Percentiles rank a stretch among this genome's conserved stretches.
phyloP scores from a whole-genome alignment of 2,113 vertebrate genomes.

The Thamnophis sirtalis region DNA sequence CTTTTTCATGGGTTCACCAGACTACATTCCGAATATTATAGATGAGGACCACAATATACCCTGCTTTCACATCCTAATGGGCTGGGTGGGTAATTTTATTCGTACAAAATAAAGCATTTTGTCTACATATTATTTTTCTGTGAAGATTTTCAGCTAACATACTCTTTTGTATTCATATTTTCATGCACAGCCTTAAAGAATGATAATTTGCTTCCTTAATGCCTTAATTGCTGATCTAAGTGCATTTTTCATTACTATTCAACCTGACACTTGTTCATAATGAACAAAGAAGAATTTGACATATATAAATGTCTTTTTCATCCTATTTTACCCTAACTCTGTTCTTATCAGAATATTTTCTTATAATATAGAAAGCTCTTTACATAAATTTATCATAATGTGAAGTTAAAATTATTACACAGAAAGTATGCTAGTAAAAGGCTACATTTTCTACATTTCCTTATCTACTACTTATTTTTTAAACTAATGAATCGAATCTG shows the following conservation, averaged over 20 bases:
- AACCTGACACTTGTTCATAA: neutral
- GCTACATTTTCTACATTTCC: neutral
- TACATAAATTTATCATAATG: neutral
- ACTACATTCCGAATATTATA: no score
- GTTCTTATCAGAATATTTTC: neutral
- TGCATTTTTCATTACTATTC: neutral
- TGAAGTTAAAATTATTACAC: neutral
- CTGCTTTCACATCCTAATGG: no score
- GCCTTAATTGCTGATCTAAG: neutral
- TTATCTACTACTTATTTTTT: neutral
- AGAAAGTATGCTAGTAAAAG: neutral
- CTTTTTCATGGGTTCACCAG: no score
- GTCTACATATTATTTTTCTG: neutral
- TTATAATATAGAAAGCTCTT: neutral
- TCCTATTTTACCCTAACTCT: neutral
- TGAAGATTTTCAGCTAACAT: neutral
- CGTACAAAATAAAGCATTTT: neutral
- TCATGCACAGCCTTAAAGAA: neutral
- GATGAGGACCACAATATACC: no score
- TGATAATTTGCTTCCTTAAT: neutral
- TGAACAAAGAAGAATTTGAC: neutral
- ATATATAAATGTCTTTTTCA: neutral
- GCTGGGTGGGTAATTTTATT: neutral
- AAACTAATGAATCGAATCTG: neutral
- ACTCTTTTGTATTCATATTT: neutral